Evolutionary conservation across 2,797 vertebrate species (phyloP).

Genomic region (Alexandromys oeconomus): DNA sequence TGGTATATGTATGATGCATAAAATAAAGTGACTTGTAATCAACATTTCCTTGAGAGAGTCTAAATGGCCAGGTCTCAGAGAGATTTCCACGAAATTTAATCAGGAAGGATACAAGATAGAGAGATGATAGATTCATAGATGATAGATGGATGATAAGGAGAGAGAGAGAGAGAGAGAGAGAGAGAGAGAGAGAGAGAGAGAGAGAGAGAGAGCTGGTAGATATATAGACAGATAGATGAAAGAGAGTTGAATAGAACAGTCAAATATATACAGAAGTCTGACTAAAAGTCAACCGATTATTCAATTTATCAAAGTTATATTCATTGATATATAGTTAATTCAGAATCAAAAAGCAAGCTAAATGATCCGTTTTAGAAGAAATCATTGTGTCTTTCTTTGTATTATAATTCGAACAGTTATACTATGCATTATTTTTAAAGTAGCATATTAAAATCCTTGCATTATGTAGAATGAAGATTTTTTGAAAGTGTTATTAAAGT

Average conservation of each 20-base stretch:
- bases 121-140: background rate
- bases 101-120: background rate
- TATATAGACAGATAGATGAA: too few relatives aligned
- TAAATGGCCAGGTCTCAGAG: background rate
- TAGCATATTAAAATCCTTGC: background rate
- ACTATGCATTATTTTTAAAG: background rate
- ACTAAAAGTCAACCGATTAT: background rate
- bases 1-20: background rate
- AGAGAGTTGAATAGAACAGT: background rate
- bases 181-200: background rate
- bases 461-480: background rate
- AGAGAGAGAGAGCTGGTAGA: too few relatives aligned
- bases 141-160: background rate
- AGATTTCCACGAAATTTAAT: background rate
- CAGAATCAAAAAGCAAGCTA: background rate
- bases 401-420: background rate
- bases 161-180: too few relatives aligned
- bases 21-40: background rate
- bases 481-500: slow-evolving; percentile 54
- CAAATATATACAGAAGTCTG: background rate
- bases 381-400: background rate
- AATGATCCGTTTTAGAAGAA: background rate
- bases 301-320: slow-evolving; percentile 15
- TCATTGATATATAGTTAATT: background rate
- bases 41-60: background rate